Evolutionary conservation across 2,888 invertebrate genomes (phyloP).

Genomic region (Mechanitis messenoides): DNA sequence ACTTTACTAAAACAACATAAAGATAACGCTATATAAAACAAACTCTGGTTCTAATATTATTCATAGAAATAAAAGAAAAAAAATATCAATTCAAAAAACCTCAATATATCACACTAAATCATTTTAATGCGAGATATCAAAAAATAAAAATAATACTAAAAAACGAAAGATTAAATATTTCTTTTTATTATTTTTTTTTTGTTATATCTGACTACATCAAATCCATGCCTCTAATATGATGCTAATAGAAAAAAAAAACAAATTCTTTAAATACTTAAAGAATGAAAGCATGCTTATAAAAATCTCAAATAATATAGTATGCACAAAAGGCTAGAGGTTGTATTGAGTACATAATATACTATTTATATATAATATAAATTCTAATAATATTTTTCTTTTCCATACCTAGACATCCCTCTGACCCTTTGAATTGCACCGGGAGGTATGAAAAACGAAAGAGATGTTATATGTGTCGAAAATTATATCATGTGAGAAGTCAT

Average conservation of each 20-base stretch:
- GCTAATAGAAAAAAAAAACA: constrained; percentile 5
- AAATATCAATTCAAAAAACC: no score
- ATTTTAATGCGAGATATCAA: no score
- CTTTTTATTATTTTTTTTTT: no score
- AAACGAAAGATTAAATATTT: no score
- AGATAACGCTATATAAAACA: no score
- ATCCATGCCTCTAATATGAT: neutral
- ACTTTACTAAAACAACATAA: no score
- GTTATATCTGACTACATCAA: no score
- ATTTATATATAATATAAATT: constrained; percentile 24
- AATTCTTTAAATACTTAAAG: neutral
- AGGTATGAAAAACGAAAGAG: constrained; percentile 45
- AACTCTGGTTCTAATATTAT: no score
- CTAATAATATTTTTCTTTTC: constrained; percentile 28
- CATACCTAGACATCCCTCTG: constrained; percentile 71
- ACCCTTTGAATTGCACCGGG: constrained; percentile 62
- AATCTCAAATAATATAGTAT: constrained; percentile 24
- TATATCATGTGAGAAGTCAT: constrained; percentile 9
- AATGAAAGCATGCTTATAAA: constrained; percentile 16
- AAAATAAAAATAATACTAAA: no score
- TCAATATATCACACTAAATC: no score
- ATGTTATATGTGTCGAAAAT: constrained; percentile 17
- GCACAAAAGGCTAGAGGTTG: constrained; percentile 68
- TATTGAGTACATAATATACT: constrained; percentile 35
- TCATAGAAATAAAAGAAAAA: no score